These are phyloP conservation scores for Tachyglossus aculeatus DNA, from an alignment of 2,797 vertebrate species.

Conservation along the genomic window DNA sequence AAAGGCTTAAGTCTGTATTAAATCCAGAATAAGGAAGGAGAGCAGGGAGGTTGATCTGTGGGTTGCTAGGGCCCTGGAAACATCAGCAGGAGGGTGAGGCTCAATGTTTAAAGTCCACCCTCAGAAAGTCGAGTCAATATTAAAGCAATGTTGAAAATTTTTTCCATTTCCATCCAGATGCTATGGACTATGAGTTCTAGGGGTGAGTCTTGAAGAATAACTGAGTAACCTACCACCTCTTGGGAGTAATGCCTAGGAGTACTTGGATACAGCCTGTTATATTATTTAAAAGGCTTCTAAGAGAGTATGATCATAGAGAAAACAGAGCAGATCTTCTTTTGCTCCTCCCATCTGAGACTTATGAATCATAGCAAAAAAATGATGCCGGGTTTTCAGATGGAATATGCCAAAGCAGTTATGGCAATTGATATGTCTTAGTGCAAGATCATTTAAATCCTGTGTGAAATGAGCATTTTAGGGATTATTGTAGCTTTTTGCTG, in stretches of 20 bases:
- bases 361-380: constrained; percentile 12
- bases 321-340: neutral
- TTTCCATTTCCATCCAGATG: neutral
- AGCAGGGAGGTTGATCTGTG: too few relatives aligned
- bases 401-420: constrained; percentile 48
- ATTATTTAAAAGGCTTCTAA: constrained; percentile 48
- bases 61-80: too few relatives aligned
- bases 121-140: too few relatives aligned
- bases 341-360: constrained; percentile 1
- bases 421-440: constrained; percentile 8
- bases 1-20: too few relatives aligned
- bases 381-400: constrained; percentile 9
- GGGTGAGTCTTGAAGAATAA: neutral
- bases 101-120: too few relatives aligned
- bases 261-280: constrained; percentile 21
- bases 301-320: constrained; percentile 26
- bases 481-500: neutral
- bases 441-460: constrained; percentile 7
- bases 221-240: neutral
- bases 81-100: too few relatives aligned
- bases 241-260: neutral
- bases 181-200: too few relatives aligned
- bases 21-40: too few relatives aligned
- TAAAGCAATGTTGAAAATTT: neutral
- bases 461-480: neutral